Percentiles rank a stretch among this genome's conserved stretches.
Conservation (phyloP, 2,113 vertebrate genomes). For the Australoheros scitulus region DNA sequence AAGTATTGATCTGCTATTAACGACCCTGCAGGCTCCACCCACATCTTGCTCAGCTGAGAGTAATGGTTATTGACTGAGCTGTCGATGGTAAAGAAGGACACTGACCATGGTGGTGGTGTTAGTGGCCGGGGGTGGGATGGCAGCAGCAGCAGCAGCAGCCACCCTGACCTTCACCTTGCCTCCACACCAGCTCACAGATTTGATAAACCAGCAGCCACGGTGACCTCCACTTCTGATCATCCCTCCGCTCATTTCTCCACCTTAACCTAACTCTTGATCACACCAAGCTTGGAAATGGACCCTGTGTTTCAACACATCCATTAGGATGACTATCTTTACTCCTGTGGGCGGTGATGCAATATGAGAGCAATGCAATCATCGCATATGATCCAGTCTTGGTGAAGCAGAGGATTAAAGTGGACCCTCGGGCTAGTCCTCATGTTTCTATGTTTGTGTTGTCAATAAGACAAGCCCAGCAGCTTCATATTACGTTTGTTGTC, state of each 20-base stretch:
- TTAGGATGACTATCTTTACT: conserved; percentile 53
- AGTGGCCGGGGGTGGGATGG: not conserved
- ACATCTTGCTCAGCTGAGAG: conserved; percentile 71
- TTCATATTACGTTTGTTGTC: conserved; percentile 30
- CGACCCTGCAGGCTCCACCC: conserved; percentile 57
- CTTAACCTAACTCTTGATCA: conserved; percentile 34
- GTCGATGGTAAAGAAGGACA: conserved; percentile 67
- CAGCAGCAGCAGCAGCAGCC: conserved; percentile 18
- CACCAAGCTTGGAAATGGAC: conserved; percentile 31
- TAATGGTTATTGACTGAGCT: conserved; percentile 77
- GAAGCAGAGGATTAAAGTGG: conserved; percentile 56
- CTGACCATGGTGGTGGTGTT: conserved; percentile 45
- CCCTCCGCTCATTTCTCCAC: conserved; percentile 23
- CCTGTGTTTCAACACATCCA: conserved; percentile 34
- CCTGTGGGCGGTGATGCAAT: conserved; percentile 73
- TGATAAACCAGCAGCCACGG: conserved; percentile 42
- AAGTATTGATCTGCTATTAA: conserved; percentile 74
- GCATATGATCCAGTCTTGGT: conserved; percentile 60
- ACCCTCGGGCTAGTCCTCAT: conserved; percentile 47
- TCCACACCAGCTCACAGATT: conserved; percentile 42
- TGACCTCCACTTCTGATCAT: conserved; percentile 46
- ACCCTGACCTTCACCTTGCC: conserved; percentile 66
- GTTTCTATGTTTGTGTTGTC: conserved; percentile 50
- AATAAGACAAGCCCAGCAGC: conserved; percentile 34
- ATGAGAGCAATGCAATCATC: conserved; percentile 67